These are phyloP conservation scores for Schlechtendalia chinensis DNA, from an alignment of 1,140 invertebrate species.

Conservation along the genomic window DNA sequence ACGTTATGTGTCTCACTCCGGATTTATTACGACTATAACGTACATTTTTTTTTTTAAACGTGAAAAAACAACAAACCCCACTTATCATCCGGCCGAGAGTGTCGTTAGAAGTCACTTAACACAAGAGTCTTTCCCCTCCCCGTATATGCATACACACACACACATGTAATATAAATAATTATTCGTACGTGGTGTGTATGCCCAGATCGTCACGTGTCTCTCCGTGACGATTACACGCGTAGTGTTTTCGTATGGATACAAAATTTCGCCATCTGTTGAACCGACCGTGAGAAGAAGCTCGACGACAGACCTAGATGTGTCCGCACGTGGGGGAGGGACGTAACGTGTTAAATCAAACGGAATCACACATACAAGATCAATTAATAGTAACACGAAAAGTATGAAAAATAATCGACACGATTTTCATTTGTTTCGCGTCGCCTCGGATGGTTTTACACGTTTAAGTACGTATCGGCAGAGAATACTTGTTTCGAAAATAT, in stretches of 20 bases:
- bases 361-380: background rate
- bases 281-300: conserved; percentile 31
- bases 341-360: conserved; percentile 1
- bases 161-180: background rate
- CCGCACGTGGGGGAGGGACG: background rate
- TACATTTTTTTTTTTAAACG: conserved; percentile 49
- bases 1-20: conserved; percentile 42
- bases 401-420: background rate
- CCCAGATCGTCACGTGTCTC: conserved; percentile 8
- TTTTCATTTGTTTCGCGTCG: no score
- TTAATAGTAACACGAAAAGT: background rate
- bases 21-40: conserved; percentile 48
- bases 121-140: conserved; percentile 16
- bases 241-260: conserved; percentile 28
- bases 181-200: background rate
- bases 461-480: no score
- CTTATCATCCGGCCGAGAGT: conserved; percentile 41
- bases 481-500: no score
- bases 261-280: conserved; percentile 45
- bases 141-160: background rate
- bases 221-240: background rate
- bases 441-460: no score
- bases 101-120: conserved; percentile 46
- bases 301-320: conserved; percentile 28
- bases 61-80: conserved; percentile 47